Conservation (phyloP, 1,140 invertebrate species). For the Thaumetopoea pityocampa region DNA sequence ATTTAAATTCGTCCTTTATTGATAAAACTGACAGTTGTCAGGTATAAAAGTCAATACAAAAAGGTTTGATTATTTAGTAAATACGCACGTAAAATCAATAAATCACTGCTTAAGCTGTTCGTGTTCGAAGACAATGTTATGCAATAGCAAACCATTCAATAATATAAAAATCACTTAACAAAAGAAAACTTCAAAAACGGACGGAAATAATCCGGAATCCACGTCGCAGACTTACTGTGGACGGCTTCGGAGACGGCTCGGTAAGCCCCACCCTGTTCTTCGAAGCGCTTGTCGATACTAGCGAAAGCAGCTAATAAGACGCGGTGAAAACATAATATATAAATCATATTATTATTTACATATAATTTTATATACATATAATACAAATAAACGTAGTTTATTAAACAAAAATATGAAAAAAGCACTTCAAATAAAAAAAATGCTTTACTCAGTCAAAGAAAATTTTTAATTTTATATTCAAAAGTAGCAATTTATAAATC, state of each 20-base stretch:
- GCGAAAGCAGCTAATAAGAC: conserved; percentile 52
- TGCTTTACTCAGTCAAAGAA: neutral
- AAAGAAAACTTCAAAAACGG: conserved; percentile 7
- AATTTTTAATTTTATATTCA: too few relatives aligned
- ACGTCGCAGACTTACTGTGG: conserved; percentile 46
- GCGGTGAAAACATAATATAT: conserved; percentile 30
- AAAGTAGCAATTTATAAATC: too few relatives aligned
- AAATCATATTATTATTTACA: conserved; percentile 21
- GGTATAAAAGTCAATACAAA: too few relatives aligned
- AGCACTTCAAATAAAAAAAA: neutral
- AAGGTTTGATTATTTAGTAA: too few relatives aligned
- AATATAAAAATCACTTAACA: conserved; percentile 2
- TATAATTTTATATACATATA: conserved; percentile 13
- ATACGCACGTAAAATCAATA: too few relatives aligned
- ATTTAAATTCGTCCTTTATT: too few relatives aligned
- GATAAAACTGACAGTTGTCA: too few relatives aligned
- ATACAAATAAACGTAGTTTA: neutral
- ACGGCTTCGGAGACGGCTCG: conserved; percentile 31
- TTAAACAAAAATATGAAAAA: conserved; percentile 2
- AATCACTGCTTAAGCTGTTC: too few relatives aligned
- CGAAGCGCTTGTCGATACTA: conserved; percentile 48
- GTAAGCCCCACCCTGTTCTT: conserved; percentile 30
- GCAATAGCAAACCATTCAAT: neutral
- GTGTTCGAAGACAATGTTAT: neutral
- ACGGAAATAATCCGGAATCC: conserved; percentile 2